phyloP scores from a whole-genome alignment of 2,888 invertebrate genomes.

The Lepidonotus clava region DNA sequence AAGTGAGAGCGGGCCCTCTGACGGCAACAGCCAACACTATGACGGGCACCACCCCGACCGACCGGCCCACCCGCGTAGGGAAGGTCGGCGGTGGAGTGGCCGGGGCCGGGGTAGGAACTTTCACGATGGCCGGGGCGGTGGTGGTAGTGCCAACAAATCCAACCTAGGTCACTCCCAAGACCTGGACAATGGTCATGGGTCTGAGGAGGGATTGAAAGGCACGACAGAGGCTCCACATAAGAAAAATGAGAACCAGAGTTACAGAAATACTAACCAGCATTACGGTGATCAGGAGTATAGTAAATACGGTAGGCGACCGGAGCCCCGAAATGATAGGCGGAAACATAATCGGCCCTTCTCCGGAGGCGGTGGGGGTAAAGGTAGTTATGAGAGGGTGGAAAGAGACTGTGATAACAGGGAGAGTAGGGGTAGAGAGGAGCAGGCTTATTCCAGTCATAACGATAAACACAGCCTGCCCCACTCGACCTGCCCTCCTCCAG shows the following conservation, averaged over 20 bases:
- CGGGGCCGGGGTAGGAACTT: constrained; percentile 22
- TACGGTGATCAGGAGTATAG: neutral
- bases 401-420: neutral
- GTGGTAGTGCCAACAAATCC: neutral
- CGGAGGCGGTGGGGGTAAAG: neutral
- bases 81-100: constrained; percentile 13
- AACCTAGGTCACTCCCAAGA: neutral
- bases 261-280: neutral
- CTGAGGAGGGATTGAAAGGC: neutral
- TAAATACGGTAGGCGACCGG: neutral
- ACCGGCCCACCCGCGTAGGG: neutral
- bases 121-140: neutral
- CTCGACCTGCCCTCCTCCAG: neutral
- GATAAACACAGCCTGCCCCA: no score
- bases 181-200: neutral
- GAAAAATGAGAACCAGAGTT: neutral
- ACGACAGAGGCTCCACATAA: neutral
- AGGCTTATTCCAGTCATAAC: neutral
- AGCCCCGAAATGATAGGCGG: neutral
- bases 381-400: neutral
- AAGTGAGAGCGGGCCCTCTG: neutral
- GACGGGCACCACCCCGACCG: neutral
- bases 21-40: neutral
- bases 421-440: neutral
- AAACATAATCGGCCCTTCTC: neutral